Percentiles rank a stretch among this genome's conserved stretches.
Conservation (phyloP, 2,888 invertebrate genomes). For the Horisme vitalbata region DNA sequence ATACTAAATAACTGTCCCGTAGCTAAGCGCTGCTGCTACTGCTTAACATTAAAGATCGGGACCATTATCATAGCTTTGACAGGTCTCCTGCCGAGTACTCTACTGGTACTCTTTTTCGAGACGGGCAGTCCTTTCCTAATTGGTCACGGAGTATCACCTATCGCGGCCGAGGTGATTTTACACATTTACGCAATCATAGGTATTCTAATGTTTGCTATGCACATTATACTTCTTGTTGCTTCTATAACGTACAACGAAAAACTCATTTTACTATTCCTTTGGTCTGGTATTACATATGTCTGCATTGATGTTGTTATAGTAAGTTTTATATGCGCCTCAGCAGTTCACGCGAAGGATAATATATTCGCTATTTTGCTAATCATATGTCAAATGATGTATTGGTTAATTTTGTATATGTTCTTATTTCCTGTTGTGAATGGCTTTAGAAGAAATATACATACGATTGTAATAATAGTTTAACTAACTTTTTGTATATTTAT, state of each 20-base stretch:
- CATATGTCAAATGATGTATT: conserved; percentile 39
- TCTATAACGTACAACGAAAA: conserved; percentile 50
- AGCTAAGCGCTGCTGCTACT: conserved; percentile 46
- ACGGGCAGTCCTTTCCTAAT: conserved; percentile 35
- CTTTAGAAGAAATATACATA: conserved; percentile 56
- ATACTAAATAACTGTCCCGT: conserved; percentile 37
- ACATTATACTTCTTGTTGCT: conserved; percentile 47
- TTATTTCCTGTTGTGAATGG: conserved; percentile 57
- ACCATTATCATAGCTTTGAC: conserved; percentile 47
- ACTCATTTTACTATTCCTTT: conserved; percentile 52
- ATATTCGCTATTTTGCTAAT: conserved; percentile 31
- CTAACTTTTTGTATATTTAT: conserved; percentile 2
- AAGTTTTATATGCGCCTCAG: conserved; percentile 31
- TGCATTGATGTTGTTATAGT: conserved; percentile 42
- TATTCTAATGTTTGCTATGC: conserved; percentile 42
- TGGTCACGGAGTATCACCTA: conserved; percentile 28
- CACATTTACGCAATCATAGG: conserved; percentile 48
- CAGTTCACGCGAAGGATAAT: conserved; percentile 18
- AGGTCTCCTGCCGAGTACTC: conserved; percentile 44
- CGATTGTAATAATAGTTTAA: conserved; percentile 46
- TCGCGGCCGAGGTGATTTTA: conserved; percentile 33
- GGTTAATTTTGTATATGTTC: conserved; percentile 45
- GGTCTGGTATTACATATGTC: conserved; percentile 47
- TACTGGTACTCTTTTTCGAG: conserved; percentile 39
- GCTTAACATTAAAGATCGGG: conserved; percentile 48